Conservation (phyloP, 1,140 invertebrate species). For the Heliothis virescens region DNA sequence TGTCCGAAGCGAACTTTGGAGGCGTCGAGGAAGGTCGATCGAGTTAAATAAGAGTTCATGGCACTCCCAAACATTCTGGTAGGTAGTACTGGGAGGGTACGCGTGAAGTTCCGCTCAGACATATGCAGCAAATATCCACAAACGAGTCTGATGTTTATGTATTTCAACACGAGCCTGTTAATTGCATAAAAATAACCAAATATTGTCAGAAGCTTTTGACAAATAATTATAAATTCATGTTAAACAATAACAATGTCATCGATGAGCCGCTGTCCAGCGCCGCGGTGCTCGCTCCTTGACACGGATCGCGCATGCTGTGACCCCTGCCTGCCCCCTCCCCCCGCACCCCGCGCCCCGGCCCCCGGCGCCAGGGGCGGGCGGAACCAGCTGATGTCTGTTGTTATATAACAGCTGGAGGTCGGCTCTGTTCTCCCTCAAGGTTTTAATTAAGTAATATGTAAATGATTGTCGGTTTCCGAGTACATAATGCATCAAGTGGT, state of each 20-base stretch:
- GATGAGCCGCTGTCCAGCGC: background rate
- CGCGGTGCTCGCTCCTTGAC: background rate
- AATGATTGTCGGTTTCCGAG: constrained; percentile 16
- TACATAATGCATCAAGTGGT: constrained; percentile 8
- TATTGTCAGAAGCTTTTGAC: background rate
- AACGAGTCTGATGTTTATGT: background rate
- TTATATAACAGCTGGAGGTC: constrained; percentile 22
- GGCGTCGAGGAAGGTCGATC: no score
- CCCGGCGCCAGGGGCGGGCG: background rate
- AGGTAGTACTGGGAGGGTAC: no score
- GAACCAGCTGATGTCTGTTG: background rate
- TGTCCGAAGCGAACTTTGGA: no score
- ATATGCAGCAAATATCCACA: no score
- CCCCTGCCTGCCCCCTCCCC: no score
- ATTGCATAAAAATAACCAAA: constrained; percentile 2
- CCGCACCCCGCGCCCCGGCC: no score
- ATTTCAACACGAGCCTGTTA: background rate
- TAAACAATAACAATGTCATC: background rate
- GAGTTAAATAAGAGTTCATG: no score
- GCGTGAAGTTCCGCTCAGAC: no score
- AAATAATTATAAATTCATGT: background rate
- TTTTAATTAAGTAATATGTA: constrained; percentile 16
- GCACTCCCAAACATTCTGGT: no score
- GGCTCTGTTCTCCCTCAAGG: constrained; percentile 12
- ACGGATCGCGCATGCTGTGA: background rate